Base-by-base conservation (phyloP, 2,797 vertebrate species). In the Semaprochilodus insignis region DNA sequence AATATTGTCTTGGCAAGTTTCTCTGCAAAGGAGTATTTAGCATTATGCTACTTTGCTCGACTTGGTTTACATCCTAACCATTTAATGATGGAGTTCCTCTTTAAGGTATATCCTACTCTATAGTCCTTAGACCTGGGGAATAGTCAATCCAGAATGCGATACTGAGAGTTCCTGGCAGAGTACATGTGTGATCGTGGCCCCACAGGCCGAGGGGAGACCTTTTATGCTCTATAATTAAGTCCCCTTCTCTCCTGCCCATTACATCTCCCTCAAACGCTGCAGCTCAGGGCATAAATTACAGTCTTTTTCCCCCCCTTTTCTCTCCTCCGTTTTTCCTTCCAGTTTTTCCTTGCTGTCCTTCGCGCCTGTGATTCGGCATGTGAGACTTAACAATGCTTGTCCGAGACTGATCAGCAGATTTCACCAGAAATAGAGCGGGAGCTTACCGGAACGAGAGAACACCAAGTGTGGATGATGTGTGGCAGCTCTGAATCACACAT, bases 201-300 rank as follows among this genome's bases (percentile, higher is more conserved):
- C 66, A 52, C 63, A 65, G 55, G 34, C 60, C 31, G 48, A 84
- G 84, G 83, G 85, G 75, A 89, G 88, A 88, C 84, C 87, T 86
- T 87, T 83, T 81, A 86, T 89, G 86, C 91, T 86, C 81, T 88
- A 87, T 93, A 93, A 93, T 93, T 89, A 91, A 91, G 83, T 87
- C 90, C 81, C 87, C 44, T 74, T 90, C 48, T 57, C 78, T 83
- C 78, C 82, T 78, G 77, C 67, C 70, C 60, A 27, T 78, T 17
- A 74, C 75, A 79, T 82, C 82, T 85, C 52, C 65, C 31, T 78
- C 78, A 77, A 60, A 54, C 51, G 57, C 87, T 62, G 85, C 89
- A 88, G 85, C 90, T 88, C 85, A 90, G 76, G 84, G 75, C 81
- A 88, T 75, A 92, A 92, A 92, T 93, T 89, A 93, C 82, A 90